Evolutionary conservation across 2,797 vertebrate species (phyloP).

Genomic region (Scyliorhinus canicula): DNA sequence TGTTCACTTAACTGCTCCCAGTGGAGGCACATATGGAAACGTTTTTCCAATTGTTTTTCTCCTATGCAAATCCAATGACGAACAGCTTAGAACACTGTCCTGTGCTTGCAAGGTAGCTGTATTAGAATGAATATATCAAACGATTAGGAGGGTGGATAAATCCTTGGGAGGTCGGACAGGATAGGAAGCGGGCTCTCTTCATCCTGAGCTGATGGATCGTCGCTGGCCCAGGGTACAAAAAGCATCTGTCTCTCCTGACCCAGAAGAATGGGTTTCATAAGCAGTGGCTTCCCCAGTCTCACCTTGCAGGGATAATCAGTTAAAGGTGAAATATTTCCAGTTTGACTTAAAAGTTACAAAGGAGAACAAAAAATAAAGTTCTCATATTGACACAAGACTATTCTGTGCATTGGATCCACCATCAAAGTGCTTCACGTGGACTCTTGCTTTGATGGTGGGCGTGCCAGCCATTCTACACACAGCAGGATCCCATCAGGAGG

Average conservation of each 20-base stretch:
- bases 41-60: not conserved
- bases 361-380: not conserved
- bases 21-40: not conserved
- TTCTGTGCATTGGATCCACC: not conserved
- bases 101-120: not conserved
- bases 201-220: not conserved
- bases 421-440: not conserved
- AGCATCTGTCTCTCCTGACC: not conserved
- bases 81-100: not conserved
- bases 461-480: not conserved
- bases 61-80: not conserved
- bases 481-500: not conserved
- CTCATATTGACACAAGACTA: not conserved
- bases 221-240: not conserved
- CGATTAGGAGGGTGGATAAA: no score
- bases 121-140: not conserved
- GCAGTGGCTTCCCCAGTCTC: not conserved
- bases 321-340: conserved; percentile 3
- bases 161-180: not conserved
- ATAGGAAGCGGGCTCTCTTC: not conserved
- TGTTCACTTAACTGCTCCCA: not conserved
- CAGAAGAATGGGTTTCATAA: not conserved
- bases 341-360: not conserved
- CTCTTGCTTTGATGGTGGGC: not conserved
- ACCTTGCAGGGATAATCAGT: not conserved